These are phyloP conservation scores for Vidua macroura DNA, from an alignment of 2,113 vertebrate species.

Conservation along the genomic window DNA sequence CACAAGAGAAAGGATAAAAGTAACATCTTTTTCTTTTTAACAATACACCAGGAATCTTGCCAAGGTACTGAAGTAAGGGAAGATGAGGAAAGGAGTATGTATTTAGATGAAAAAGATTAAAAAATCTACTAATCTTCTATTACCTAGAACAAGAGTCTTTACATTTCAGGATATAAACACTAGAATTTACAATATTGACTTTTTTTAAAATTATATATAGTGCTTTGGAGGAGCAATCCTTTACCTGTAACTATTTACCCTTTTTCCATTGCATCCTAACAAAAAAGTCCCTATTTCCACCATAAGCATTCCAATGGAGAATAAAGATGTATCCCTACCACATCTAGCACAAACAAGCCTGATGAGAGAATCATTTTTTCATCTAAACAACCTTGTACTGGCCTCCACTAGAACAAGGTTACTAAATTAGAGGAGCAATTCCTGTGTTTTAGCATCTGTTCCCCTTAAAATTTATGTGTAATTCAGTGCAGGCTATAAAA, in stretches of 20 bases:
- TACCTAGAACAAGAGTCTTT: not conserved
- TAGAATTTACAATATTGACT: not conserved
- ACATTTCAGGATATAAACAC: not conserved
- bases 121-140: not conserved
- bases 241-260: not conserved
- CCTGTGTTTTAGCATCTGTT: not conserved
- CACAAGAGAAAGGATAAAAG: not conserved
- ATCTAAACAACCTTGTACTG: not conserved
- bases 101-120: not conserved
- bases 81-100: not conserved
- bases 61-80: not conserved
- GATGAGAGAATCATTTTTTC: not conserved
- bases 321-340: not conserved
- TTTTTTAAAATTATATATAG: not conserved
- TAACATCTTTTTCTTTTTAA: not conserved
- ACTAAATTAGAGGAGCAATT: conserved; percentile 6
- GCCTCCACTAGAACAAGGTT: not conserved
- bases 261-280: not conserved
- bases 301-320: not conserved
- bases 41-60: not conserved
- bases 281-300: not conserved
- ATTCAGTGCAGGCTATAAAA: conserved; percentile 16
- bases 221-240: not conserved
- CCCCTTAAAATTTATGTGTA: conserved; percentile 26
- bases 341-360: not conserved